Conservation (phyloP, 2,888 invertebrate genomes). For the Bruchidius siliquastri region DNA sequence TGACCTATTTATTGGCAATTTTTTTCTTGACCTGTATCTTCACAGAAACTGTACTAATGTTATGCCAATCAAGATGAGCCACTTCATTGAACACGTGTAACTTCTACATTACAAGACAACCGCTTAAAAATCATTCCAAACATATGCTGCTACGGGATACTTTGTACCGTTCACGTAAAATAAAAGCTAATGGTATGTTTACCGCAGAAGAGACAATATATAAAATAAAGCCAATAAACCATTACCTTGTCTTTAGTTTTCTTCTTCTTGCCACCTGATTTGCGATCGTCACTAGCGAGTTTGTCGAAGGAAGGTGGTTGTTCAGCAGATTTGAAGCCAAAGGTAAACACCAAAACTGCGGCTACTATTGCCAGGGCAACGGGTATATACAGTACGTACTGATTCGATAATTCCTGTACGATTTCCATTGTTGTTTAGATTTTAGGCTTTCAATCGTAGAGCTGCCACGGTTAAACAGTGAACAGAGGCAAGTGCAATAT, state of each 20-base stretch:
- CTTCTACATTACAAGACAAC: background rate
- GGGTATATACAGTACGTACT: conserved; percentile 54
- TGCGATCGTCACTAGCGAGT: conserved; percentile 63
- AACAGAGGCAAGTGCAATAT: conserved; percentile 32
- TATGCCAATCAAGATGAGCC: background rate
- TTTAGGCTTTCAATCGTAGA: conserved; percentile 6
- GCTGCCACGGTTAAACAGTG: conserved; percentile 26
- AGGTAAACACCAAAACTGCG: conserved; percentile 35
- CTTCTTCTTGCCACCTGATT: conserved; percentile 63
- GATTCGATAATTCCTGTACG: conserved; percentile 55
- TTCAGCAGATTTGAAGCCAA: conserved; percentile 42
- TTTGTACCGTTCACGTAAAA: background rate
- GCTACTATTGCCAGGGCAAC: conserved; percentile 49
- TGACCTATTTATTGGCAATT: background rate
- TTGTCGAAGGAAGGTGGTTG: conserved; percentile 73
- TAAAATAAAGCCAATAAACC: background rate
- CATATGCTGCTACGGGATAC: background rate
- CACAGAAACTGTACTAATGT: background rate
- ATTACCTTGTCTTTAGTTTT: conserved; percentile 68
- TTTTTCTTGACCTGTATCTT: background rate
- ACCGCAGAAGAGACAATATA: background rate
- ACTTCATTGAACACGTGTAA: background rate
- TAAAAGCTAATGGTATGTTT: background rate
- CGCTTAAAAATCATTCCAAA: background rate
- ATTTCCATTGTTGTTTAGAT: conserved; percentile 52